Percentiles rank a stretch among this genome's conserved stretches.
Conservation (phyloP, 92 coral and sea anemone genomes). For the Epizoanthus scotinus region DNA sequence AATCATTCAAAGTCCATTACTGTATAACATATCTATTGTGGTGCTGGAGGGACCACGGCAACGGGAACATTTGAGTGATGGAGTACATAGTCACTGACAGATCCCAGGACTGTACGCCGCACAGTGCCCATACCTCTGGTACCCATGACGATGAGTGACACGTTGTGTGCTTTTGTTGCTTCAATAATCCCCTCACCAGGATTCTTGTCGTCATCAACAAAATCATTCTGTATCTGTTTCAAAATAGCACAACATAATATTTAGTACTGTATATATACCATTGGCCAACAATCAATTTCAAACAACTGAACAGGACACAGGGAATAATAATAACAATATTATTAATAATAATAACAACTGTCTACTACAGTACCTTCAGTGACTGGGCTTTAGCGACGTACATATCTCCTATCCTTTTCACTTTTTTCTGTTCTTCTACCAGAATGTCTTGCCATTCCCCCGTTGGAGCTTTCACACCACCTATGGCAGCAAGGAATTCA, state of each 20-base stretch:
- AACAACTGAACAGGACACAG: too few relatives aligned
- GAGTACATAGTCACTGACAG: conserved; percentile 29
- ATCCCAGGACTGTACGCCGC: conserved; percentile 27
- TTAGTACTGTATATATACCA: not conserved
- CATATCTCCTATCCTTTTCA: not conserved
- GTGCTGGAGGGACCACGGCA: conserved; percentile 24
- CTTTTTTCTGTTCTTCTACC: not conserved
- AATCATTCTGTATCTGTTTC: conserved; percentile 27
- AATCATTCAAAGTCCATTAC: not conserved
- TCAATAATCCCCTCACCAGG: conserved; percentile 17
- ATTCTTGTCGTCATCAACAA: not conserved
- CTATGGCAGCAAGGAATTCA: not conserved
- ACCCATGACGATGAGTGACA: conserved; percentile 22
- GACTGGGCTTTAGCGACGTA: conserved; percentile 1
- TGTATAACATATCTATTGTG: not conserved
- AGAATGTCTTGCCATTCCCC: conserved; percentile 1
- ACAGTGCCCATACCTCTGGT: conserved; percentile 15
- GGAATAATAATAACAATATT: too few relatives aligned
- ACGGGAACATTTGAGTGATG: conserved; percentile 24
- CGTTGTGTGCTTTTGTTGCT: not conserved
- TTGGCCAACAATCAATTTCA: too few relatives aligned
- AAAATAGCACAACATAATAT: not conserved
- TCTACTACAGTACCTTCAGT: not conserved
- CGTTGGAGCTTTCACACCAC: not conserved
- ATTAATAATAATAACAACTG: too few relatives aligned